These are phyloP conservation scores for Piscicola geometra DNA, from an alignment of 2,888 invertebrate species.

Conservation along the genomic window DNA sequence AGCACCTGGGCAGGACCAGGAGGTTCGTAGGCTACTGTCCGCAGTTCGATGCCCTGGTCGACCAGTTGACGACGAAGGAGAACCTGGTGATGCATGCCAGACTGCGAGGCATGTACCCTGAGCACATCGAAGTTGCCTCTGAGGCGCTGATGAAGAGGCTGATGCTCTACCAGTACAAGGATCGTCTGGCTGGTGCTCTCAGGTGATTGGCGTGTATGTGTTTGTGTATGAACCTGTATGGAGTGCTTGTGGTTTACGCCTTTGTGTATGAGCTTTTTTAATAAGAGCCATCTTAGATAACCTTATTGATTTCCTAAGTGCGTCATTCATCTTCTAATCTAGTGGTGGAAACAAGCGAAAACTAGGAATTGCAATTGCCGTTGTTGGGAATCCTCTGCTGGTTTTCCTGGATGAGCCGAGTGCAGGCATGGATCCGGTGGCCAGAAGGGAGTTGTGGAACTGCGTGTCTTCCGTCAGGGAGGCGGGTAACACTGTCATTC, in stretches of 20 bases:
- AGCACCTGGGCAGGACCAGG: conserved; percentile 62
- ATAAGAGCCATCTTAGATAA: background rate
- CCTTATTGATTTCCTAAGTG: background rate
- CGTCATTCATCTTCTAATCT: too few species aligned
- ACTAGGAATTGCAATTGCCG: conserved; percentile 46
- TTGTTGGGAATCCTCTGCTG: conserved; percentile 46
- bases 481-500: conserved; percentile 68
- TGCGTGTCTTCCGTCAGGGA: conserved; percentile 67
- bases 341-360: conserved; percentile 51
- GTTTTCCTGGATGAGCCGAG: conserved; percentile 47
- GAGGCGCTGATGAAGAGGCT: conserved; percentile 36
- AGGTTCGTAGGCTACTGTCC: conserved; percentile 70
- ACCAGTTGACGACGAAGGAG: conserved; percentile 45
- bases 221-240: too few species aligned
- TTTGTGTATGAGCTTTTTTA: background rate
- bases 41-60: conserved; percentile 45
- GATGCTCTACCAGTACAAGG: conserved; percentile 37
- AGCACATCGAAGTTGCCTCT: conserved; percentile 35
- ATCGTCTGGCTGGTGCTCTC: conserved; percentile 46
- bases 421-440: conserved; percentile 70
- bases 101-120: conserved; percentile 40
- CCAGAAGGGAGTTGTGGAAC: conserved; percentile 73
- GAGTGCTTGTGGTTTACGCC: too few species aligned
- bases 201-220: conserved; percentile 38
- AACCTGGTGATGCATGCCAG: conserved; percentile 42